These are phyloP conservation scores for Pantherophis alleghaniensis DNA, from an alignment of 2,797 vertebrate genomes.

Conservation along the genomic window DNA sequence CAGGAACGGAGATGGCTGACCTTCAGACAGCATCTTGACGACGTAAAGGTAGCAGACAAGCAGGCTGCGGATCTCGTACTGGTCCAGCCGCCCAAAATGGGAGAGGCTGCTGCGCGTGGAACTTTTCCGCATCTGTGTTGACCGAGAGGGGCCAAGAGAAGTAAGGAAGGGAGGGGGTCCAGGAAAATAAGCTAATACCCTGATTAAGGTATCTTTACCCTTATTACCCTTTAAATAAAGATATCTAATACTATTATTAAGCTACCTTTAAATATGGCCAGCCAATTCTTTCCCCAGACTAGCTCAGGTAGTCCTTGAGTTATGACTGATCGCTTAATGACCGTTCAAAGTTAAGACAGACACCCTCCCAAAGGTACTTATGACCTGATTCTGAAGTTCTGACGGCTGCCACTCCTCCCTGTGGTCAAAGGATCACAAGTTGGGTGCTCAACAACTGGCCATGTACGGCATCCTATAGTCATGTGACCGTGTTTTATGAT, in stretches of 20 bases:
- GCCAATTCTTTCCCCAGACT: not conserved
- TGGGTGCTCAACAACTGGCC: not conserved
- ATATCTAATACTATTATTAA: no score
- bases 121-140: constrained; percentile 80
- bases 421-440: not conserved
- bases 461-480: not conserved
- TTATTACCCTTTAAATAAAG: no score
- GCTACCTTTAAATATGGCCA: not conserved
- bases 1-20: constrained; percentile 67
- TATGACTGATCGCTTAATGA: not conserved
- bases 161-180: not conserved
- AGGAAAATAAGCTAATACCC: not conserved
- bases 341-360: not conserved
- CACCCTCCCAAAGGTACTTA: not conserved
- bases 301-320: not conserved
- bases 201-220: no score
- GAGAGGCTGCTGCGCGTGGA: constrained; percentile 85
- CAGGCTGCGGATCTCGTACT: constrained; percentile 89
- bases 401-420: not conserved
- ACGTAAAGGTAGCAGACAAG: constrained; percentile 92
- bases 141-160: not conserved
- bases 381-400: not conserved
- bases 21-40: constrained; percentile 90
- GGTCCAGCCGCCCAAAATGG: constrained; percentile 80
- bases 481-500: not conserved